Evolutionary conservation across 2,113 vertebrate genomes (phyloP).

Genomic region (Spheniscus mendiculus): DNA sequence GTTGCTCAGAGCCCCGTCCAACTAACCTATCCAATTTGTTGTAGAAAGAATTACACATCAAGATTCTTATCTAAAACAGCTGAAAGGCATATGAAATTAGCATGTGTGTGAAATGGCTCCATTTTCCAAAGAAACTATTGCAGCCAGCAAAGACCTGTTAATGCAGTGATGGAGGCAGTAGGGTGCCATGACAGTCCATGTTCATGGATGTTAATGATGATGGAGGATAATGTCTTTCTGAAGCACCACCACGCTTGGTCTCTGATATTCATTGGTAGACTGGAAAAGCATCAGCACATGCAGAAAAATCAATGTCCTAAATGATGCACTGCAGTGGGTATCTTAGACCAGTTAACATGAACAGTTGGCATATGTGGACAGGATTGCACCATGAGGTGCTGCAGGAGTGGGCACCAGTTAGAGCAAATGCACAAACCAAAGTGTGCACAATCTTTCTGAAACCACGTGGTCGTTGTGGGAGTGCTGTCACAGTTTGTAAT

Average conservation of each 20-base stretch:
- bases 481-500: not conserved
- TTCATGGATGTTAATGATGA: not conserved
- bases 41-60: not conserved
- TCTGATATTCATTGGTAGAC: not conserved
- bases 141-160: not conserved
- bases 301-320: not conserved
- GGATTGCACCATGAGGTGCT: not conserved
- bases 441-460: not conserved
- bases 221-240: not conserved
- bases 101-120: not conserved
- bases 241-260: not conserved
- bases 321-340: not conserved
- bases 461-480: fast-evolving
- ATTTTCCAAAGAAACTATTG: not conserved
- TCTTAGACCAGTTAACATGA: not conserved
- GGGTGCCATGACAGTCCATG: not conserved
- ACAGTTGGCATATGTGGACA: fast-evolving
- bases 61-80: not conserved
- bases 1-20: no score
- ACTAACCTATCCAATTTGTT: no score
- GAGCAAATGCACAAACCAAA: not conserved
- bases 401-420: not conserved
- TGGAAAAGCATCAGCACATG: not conserved
- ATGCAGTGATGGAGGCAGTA: not conserved
- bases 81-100: not conserved